Percentiles rank a stretch among this genome's conserved stretches.
phyloP scores from a whole-genome alignment of 1,140 invertebrate genomes.

The Propsilocerus akamusi region DNA sequence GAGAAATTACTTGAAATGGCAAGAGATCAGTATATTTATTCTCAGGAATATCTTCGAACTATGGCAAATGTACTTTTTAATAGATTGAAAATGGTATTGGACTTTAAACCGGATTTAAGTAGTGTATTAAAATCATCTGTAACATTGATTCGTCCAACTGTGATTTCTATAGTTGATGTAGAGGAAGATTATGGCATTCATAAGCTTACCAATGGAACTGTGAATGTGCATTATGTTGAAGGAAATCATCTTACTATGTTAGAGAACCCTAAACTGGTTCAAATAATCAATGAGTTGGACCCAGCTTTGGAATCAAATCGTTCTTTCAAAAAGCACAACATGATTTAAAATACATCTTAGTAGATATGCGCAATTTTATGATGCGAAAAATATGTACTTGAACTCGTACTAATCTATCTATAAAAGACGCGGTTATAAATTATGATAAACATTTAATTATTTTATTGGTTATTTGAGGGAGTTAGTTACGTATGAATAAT shows the following conservation, averaged over 20 bases:
- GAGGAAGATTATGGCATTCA: conserved; percentile 45
- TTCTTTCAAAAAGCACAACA: neutral
- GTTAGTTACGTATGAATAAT: too few relatives aligned
- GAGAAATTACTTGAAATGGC: conserved; percentile 15
- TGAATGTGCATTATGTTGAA: conserved; percentile 34
- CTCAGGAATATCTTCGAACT: conserved; percentile 25
- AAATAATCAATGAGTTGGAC: conserved; percentile 34
- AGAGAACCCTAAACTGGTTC: conserved; percentile 37
- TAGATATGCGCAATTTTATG: neutral
- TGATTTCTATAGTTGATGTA: conserved; percentile 25
- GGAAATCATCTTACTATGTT: conserved; percentile 54
- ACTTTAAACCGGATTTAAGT: conserved; percentile 26
- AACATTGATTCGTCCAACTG: conserved; percentile 38
- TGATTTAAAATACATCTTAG: neutral
- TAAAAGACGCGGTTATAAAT: too few relatives aligned
- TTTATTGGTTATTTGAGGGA: too few relatives aligned
- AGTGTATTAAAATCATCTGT: conserved; percentile 32
- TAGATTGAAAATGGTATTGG: conserved; percentile 31
- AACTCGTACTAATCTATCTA: too few relatives aligned
- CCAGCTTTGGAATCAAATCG: conserved; percentile 15
- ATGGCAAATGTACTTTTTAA: conserved; percentile 30
- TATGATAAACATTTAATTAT: too few relatives aligned
- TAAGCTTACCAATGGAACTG: conserved; percentile 26
- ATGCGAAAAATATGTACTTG: too few relatives aligned
- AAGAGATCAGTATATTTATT: conserved; percentile 24